Evolutionary conservation across 2,797 vertebrate species (phyloP).

Genomic region (Clarias platycephalus): DNA sequence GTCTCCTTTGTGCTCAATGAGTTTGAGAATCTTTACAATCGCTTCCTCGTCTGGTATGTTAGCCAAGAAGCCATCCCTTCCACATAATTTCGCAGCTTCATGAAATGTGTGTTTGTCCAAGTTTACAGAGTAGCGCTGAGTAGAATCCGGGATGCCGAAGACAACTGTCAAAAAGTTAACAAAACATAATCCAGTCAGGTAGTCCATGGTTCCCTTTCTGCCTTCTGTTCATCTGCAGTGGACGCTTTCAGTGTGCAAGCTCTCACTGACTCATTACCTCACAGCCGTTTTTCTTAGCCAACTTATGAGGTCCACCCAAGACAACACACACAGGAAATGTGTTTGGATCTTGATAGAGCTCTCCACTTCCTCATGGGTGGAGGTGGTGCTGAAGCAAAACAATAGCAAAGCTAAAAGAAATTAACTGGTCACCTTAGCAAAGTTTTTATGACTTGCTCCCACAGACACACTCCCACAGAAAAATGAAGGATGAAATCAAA

Average conservation of each 20-base stretch:
- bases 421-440: slow-evolving; percentile 35
- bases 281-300: slow-evolving; percentile 55
- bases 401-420: slow-evolving; percentile 51
- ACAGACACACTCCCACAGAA: slow-evolving; percentile 36
- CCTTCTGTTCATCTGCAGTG: slow-evolving; percentile 8
- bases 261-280: slow-evolving; percentile 40
- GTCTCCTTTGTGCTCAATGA: slow-evolving; percentile 24
- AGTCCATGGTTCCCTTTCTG: slow-evolving; percentile 50
- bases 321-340: slow-evolving; percentile 64
- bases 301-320: slow-evolving; percentile 58
- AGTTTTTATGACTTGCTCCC: slow-evolving; percentile 32
- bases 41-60: slow-evolving; percentile 65
- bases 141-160: not conserved
- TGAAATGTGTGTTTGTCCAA: slow-evolving; percentile 36
- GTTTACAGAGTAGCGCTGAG: slow-evolving; percentile 49
- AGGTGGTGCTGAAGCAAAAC: slow-evolving; percentile 53
- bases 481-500: slow-evolving; percentile 32
- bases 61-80: slow-evolving; percentile 65
- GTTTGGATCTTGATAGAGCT: slow-evolving; percentile 58
- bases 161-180: slow-evolving; percentile 49
- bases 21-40: slow-evolving; percentile 55
- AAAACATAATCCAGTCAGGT: slow-evolving; percentile 54
- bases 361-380: slow-evolving; percentile 55
- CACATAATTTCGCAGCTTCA: slow-evolving; percentile 53
- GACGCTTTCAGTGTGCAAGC: slow-evolving; percentile 15